phyloP scores from a whole-genome alignment of 1,140 invertebrate species.

The Tetragnatha versicolor region DNA sequence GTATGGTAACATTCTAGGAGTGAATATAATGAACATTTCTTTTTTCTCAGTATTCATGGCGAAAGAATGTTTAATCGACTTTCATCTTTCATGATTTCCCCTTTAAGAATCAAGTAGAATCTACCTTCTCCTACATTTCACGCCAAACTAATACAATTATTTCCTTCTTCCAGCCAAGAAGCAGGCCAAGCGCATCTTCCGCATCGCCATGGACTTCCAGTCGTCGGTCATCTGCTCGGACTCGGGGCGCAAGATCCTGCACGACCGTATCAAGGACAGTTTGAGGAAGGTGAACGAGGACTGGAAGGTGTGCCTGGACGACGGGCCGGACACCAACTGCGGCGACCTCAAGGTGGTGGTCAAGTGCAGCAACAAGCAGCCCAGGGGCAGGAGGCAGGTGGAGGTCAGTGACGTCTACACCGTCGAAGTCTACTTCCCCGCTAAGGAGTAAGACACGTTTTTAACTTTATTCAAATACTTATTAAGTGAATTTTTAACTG shows the following conservation, averaged over 20 bases:
- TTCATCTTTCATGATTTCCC: too few species aligned
- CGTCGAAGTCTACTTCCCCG: constrained; percentile 88
- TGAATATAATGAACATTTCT: too few species aligned
- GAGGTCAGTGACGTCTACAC: constrained; percentile 83
- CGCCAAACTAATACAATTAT: background rate
- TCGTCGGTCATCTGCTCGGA: constrained; percentile 92
- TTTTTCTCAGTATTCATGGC: too few species aligned
- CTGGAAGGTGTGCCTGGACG: constrained; percentile 92
- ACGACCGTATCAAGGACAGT: constrained; percentile 84
- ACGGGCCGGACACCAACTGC: constrained; percentile 73
- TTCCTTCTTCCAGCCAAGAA: constrained; percentile 71
- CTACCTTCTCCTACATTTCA: too few species aligned
- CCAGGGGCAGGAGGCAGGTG: constrained; percentile 69
- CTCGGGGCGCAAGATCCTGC: constrained; percentile 87
- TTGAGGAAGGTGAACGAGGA: constrained; percentile 88
- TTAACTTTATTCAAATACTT: background rate
- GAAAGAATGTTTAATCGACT: too few species aligned
- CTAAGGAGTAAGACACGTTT: constrained; percentile 93
- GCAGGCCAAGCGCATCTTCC: constrained; percentile 89
- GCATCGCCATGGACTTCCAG: constrained; percentile 90
- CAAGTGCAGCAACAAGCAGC: constrained; percentile 71
- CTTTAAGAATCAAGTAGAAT: too few species aligned
- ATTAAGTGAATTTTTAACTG: background rate
- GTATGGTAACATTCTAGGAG: too few species aligned
- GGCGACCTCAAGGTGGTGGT: constrained; percentile 83